A percentile compares a stretch with the other conserved stretches of the same genome.
phyloP scores from a whole-genome alignment of 2,113 vertebrate genomes.

The Chloropsis hardwickii region DNA sequence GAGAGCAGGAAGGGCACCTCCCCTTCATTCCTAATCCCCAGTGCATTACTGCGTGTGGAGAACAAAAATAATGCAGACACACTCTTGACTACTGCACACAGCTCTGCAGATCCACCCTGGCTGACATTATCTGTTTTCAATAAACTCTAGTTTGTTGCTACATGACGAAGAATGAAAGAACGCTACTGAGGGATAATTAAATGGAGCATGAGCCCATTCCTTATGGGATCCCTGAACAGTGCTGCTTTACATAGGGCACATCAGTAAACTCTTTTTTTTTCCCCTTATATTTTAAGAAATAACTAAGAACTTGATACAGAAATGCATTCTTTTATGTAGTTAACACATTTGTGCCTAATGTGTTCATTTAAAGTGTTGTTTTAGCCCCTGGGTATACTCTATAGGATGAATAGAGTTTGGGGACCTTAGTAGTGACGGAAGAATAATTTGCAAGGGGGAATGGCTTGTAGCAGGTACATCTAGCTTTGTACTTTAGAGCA shows the following conservation, averaged over 20 bases:
- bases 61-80: neutral
- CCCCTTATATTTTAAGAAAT: neutral
- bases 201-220: neutral
- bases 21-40: neutral
- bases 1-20: neutral
- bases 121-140: neutral
- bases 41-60: rapidly evolving
- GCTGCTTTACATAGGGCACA: neutral
- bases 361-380: neutral
- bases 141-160: neutral
- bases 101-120: neutral
- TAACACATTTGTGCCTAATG: neutral
- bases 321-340: neutral
- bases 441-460: neutral
- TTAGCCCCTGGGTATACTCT: neutral
- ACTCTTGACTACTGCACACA: neutral
- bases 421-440: neutral
- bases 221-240: neutral
- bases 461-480: neutral
- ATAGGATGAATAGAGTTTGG: neutral
- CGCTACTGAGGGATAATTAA: neutral
- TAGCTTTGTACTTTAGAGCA: neutral
- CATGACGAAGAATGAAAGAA: neutral
- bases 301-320: neutral
- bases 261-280: neutral